phyloP scores from a whole-genome alignment of 2,888 invertebrate species.

The Monochamus alternatus region DNA sequence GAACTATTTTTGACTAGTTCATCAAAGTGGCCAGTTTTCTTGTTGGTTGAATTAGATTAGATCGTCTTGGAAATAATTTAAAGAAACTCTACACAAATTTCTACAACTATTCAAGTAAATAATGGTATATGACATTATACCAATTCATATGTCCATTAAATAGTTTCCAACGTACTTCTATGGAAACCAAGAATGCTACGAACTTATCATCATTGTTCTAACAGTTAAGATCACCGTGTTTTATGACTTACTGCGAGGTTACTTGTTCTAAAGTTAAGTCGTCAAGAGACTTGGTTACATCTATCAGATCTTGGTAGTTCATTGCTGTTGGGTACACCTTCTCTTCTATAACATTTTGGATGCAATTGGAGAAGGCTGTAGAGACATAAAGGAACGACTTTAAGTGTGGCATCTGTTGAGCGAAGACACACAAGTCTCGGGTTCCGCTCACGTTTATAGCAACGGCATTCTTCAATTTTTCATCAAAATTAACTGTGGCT shows the following conservation, averaged over 20 bases:
- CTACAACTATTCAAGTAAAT: no score
- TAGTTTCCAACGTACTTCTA: no score
- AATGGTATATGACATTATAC: no score
- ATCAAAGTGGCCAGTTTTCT: no score
- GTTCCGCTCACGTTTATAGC: slow-evolving; percentile 84
- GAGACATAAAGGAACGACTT: slow-evolving; percentile 76
- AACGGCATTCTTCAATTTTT: slow-evolving; percentile 81
- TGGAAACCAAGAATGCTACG: no score
- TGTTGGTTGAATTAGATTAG: no score
- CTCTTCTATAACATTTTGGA: slow-evolving; percentile 70
- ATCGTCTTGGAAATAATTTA: no score
- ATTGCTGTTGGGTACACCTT: slow-evolving; percentile 74
- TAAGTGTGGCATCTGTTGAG: slow-evolving; percentile 78
- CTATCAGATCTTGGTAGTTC: slow-evolving; percentile 72
- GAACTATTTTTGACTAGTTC: no score
- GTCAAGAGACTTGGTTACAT: slow-evolving; percentile 72
- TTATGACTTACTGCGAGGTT: slow-evolving; percentile 73
- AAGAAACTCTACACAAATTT: no score
- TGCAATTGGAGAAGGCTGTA: slow-evolving; percentile 75
- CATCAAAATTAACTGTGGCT: slow-evolving; percentile 80
- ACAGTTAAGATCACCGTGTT: no score
- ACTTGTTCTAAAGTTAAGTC: slow-evolving; percentile 74
- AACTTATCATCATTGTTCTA: no score
- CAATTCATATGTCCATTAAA: no score
- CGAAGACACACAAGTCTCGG: slow-evolving; percentile 77